Conservation (phyloP, 2,888 invertebrate genomes). For the Acleris holmiana region DNA sequence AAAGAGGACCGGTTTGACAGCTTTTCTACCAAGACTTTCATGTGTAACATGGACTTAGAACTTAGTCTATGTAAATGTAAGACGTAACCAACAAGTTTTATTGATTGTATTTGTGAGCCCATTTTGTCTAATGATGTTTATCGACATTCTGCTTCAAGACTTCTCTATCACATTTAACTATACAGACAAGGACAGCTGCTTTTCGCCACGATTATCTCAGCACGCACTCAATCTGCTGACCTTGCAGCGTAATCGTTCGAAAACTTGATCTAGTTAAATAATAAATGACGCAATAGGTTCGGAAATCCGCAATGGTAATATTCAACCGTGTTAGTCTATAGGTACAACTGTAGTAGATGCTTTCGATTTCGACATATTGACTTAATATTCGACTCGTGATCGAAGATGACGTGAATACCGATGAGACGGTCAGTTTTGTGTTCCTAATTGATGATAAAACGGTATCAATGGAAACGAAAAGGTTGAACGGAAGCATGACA, state of each 20-base stretch:
- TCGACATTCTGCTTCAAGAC: background rate
- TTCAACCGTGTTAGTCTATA: slow-evolving; percentile 24
- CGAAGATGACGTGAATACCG: slow-evolving; percentile 49
- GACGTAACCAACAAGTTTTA: too few relatives aligned
- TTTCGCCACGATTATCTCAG: background rate
- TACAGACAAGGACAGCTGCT: background rate
- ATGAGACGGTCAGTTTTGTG: slow-evolving; percentile 56
- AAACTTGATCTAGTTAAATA: slow-evolving; percentile 50
- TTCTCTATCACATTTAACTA: background rate
- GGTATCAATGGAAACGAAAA: slow-evolving; percentile 9
- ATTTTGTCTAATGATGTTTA: too few relatives aligned
- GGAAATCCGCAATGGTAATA: slow-evolving; percentile 58
- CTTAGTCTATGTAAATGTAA: too few relatives aligned
- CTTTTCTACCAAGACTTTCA: too few relatives aligned
- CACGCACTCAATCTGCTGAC: slow-evolving; percentile 44
- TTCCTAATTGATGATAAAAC: slow-evolving; percentile 39
- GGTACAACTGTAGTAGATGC: slow-evolving; percentile 48
- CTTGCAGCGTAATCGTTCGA: slow-evolving; percentile 58
- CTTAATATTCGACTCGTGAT: slow-evolving; percentile 50
- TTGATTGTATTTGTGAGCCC: too few relatives aligned
- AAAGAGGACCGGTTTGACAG: too few relatives aligned
- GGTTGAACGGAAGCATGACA: too few relatives aligned
- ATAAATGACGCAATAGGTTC: slow-evolving; percentile 47
- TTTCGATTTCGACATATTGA: slow-evolving; percentile 57
- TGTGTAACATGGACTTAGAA: too few relatives aligned